Conservation (phyloP, 2,888 invertebrate species). For the Coronaproctus castanopsis region DNA sequence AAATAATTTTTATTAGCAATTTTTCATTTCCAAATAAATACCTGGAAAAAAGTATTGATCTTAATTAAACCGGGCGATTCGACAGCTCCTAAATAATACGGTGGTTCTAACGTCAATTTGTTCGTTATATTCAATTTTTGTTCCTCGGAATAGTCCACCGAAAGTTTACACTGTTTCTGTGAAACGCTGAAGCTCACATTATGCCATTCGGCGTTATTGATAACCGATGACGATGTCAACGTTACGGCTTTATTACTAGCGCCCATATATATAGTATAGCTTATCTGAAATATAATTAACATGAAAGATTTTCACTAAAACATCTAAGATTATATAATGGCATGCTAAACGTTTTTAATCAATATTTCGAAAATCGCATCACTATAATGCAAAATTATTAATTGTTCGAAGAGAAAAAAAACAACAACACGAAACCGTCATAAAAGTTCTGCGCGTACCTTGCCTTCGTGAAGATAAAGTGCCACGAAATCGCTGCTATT, state of each 20-base stretch:
- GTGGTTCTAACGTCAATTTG: slow-evolving; percentile 39
- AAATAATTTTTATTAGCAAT: too few species aligned
- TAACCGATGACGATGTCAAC: slow-evolving; percentile 34
- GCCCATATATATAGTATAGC: slow-evolving; percentile 49
- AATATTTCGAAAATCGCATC: too few species aligned
- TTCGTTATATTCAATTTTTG: slow-evolving; percentile 15
- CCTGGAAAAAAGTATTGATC: slow-evolving; percentile 14
- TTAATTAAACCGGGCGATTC: slow-evolving; percentile 20
- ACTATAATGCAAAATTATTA: too few species aligned
- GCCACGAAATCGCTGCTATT: slow-evolving; percentile 31
- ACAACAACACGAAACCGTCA: too few species aligned
- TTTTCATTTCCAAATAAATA: too few species aligned
- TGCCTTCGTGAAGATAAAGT: slow-evolving; percentile 51
- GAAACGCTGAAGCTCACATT: slow-evolving; percentile 44
- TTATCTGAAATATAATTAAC: too few species aligned
- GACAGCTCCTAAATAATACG: slow-evolving; percentile 69
- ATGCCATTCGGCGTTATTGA: slow-evolving; percentile 66
- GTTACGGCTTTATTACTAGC: slow-evolving; percentile 41
- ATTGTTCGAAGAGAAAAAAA: too few species aligned
- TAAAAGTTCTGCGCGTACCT: too few species aligned
- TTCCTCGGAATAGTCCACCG: slow-evolving; percentile 36
- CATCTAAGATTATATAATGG: too few species aligned
- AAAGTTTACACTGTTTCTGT: slow-evolving; percentile 40
- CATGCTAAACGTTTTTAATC: too few species aligned
- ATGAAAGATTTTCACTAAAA: too few species aligned